Conservation (phyloP, 2,113 vertebrate species). For the Chinchilla lanigera region DNA sequence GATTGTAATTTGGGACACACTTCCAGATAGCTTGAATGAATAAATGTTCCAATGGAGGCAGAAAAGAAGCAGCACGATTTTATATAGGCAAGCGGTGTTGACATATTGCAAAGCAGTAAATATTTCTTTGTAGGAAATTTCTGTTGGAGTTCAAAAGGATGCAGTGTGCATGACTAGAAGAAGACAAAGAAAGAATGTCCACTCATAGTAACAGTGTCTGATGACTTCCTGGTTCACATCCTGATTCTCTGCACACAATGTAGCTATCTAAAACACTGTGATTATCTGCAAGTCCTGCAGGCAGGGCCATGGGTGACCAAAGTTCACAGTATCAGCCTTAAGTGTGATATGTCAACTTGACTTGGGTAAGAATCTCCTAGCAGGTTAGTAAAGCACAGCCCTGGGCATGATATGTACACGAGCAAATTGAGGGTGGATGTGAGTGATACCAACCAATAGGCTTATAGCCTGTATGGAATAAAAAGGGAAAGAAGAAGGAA, state of each 20-base stretch:
- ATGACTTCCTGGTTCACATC: neutral
- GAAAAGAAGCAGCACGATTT: neutral
- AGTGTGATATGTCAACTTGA: neutral
- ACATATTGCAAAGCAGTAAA: neutral
- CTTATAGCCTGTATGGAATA: neutral
- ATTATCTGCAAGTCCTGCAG: neutral
- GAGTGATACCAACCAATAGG: neutral
- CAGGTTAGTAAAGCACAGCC: neutral
- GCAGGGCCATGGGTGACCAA: neutral
- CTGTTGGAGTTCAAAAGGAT: neutral
- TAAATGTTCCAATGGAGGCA: neutral
- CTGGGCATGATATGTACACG: neutral
- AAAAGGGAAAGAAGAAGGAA: neutral
- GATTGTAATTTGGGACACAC: neutral
- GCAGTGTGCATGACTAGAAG: neutral
- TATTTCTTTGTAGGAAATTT: neutral
- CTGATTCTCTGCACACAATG: neutral
- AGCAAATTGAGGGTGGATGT: neutral
- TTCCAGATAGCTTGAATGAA: neutral
- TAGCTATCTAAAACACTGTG: neutral
- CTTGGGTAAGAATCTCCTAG: neutral
- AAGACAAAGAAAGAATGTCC: neutral
- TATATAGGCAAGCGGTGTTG: rapidly evolving
- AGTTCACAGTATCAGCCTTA: neutral
- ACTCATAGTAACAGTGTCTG: neutral